A percentile compares a stretch with the other conserved stretches of the same genome.
phyloP scores from a whole-genome alignment of 1,140 invertebrate genomes.

The Ctenoplectra terminalis region DNA sequence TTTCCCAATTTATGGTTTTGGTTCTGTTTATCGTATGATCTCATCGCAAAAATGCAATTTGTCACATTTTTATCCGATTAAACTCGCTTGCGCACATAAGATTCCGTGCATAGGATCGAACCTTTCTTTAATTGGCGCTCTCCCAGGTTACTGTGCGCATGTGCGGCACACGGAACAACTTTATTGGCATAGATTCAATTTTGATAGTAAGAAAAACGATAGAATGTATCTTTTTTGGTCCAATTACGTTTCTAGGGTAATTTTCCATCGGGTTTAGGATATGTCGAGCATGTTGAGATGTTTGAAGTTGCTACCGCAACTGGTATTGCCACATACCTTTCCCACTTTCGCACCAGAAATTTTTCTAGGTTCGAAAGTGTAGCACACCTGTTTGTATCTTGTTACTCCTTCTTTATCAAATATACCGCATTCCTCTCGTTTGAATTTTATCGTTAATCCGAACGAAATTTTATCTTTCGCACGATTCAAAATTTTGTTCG shows the following conservation, averaged over 20 bases:
- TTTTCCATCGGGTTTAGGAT: background rate
- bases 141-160: background rate
- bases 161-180: background rate
- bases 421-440: background rate
- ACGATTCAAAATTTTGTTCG: background rate
- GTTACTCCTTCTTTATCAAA: background rate
- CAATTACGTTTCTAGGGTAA: background rate
- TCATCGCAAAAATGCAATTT: conserved; percentile 5
- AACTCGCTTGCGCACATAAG: background rate
- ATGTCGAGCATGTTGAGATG: background rate
- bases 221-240: no score
- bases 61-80: background rate
- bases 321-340: conserved; percentile 35
- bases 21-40: background rate
- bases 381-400: background rate
- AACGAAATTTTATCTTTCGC: background rate
- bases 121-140: conserved; percentile 10
- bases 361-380: conserved; percentile 27
- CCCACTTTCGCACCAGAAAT: conserved; percentile 35
- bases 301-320: background rate
- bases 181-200: conserved; percentile 4
- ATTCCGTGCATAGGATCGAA: background rate
- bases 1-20: background rate
- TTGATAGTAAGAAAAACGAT: background rate
- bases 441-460: background rate